Evolutionary conservation across 2,888 invertebrate genomes (phyloP).

Genomic region (Hermaeophaga mercurialis): DNA sequence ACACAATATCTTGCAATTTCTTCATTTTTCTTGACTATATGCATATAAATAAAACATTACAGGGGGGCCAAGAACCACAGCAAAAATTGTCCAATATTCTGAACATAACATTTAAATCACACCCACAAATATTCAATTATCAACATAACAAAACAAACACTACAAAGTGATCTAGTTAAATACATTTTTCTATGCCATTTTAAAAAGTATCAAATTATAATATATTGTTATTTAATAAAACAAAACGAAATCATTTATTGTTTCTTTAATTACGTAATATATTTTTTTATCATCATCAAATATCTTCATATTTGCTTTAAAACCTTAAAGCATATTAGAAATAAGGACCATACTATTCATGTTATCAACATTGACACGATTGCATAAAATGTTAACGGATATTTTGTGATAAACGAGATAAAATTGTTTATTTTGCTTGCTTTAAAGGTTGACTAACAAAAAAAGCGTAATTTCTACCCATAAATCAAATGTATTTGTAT

Average conservation of each 20-base stretch:
- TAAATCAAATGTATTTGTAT: background rate
- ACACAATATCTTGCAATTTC: conserved; percentile 36
- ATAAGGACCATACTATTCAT: conserved; percentile 1
- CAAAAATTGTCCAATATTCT: conserved; percentile 35
- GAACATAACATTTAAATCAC: conserved; percentile 39
- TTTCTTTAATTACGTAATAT: too few relatives aligned
- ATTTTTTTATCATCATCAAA: background rate
- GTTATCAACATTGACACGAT: conserved; percentile 12
- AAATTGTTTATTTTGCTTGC: conserved; percentile 21
- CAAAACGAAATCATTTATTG: too few relatives aligned
- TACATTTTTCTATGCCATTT: background rate
- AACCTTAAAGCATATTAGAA: conserved; percentile 9
- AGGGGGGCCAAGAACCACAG: conserved; percentile 34
- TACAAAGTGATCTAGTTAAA: conserved; percentile 22
- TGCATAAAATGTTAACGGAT: conserved; percentile 13
- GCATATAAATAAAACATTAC: conserved; percentile 31
- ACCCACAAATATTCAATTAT: conserved; percentile 35
- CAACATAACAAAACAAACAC: conserved; percentile 37
- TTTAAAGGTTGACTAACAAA: conserved; percentile 7
- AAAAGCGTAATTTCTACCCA: too few relatives aligned
- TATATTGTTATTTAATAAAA: too few relatives aligned
- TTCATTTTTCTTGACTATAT: conserved; percentile 29
- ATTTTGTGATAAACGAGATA: conserved; percentile 21
- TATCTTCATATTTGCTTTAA: background rate
- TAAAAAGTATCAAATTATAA: too few relatives aligned